Conservation (phyloP, 1,140 invertebrate genomes). For the Heliconius himera region DNA sequence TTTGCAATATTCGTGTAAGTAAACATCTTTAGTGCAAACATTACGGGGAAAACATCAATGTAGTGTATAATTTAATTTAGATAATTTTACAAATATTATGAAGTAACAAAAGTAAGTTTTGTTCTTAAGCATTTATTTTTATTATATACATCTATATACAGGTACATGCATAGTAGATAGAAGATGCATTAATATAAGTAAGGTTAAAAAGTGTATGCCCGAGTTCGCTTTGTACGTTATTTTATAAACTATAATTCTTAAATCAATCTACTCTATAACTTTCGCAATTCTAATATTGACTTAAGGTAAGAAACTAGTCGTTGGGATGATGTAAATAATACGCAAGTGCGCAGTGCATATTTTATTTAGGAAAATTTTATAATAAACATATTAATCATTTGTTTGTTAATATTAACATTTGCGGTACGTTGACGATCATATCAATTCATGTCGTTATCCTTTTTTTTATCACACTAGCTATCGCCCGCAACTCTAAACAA, state of each 20-base stretch:
- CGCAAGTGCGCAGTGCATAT: constrained; percentile 1
- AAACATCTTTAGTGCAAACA: constrained; percentile 13
- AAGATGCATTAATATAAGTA: neutral
- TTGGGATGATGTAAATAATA: constrained; percentile 9
- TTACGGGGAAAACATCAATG: neutral
- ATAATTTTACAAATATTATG: neutral
- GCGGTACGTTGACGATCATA: neutral
- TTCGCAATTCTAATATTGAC: constrained; percentile 53
- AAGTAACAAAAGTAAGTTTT: neutral
- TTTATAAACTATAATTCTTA: neutral
- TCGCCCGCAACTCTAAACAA: too few species aligned
- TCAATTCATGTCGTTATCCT: neutral
- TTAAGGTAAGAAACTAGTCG: constrained; percentile 56
- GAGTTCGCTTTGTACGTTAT: neutral
- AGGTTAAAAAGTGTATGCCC: neutral
- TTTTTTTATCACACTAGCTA: neutral
- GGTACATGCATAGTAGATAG: too few species aligned
- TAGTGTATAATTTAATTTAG: constrained; percentile 1
- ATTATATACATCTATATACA: neutral
- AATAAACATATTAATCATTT: neutral
- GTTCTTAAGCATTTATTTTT: neutral
- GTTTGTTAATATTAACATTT: neutral
- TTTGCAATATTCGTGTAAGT: constrained; percentile 20
- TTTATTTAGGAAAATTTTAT: neutral
- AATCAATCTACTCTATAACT: constrained; percentile 44